Percentiles rank a stretch among this genome's conserved stretches.
These are phyloP conservation scores for Panzeria rudis DNA, from an alignment of 2,888 invertebrate species.

Conservation along the genomic window DNA sequence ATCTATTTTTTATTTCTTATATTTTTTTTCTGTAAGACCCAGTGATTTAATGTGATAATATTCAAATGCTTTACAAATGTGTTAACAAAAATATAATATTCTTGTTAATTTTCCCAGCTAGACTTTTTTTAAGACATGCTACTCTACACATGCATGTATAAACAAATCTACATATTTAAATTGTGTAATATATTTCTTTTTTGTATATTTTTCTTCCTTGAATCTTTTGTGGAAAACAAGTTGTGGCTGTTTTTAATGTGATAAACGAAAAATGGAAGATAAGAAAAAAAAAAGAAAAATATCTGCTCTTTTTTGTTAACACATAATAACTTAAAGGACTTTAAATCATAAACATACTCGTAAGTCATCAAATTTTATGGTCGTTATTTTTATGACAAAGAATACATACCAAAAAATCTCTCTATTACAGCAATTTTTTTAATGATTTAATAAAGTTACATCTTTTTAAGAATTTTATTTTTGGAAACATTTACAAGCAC, in stretches of 20 bases:
- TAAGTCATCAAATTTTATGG: conserved; percentile 52
- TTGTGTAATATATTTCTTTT: not conserved
- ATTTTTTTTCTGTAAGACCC: too few relatives aligned
- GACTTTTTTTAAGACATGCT: not conserved
- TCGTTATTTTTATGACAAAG: not conserved
- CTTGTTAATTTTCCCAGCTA: not conserved
- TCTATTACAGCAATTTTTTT: not conserved
- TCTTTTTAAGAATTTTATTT: not conserved
- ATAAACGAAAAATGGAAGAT: not conserved
- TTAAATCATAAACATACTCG: conserved; percentile 44
- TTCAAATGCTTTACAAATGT: not conserved
- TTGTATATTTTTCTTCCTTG: not conserved
- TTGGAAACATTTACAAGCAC: not conserved
- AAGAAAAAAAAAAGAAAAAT: not conserved
- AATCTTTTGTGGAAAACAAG: not conserved
- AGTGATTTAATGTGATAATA: not conserved
- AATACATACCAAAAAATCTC: not conserved
- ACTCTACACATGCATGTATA: not conserved
- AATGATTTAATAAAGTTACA: not conserved
- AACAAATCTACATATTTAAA: not conserved
- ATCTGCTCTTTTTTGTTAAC: not conserved
- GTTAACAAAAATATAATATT: not conserved
- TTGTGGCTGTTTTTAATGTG: conserved; percentile 2
- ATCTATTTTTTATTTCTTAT: too few relatives aligned
- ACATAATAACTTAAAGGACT: conserved; percentile 57